Percentiles rank a stretch among this genome's conserved stretches.
These are phyloP conservation scores for Cryptops parisi DNA, from an alignment of 2,888 invertebrate species.

Conservation along the genomic window DNA sequence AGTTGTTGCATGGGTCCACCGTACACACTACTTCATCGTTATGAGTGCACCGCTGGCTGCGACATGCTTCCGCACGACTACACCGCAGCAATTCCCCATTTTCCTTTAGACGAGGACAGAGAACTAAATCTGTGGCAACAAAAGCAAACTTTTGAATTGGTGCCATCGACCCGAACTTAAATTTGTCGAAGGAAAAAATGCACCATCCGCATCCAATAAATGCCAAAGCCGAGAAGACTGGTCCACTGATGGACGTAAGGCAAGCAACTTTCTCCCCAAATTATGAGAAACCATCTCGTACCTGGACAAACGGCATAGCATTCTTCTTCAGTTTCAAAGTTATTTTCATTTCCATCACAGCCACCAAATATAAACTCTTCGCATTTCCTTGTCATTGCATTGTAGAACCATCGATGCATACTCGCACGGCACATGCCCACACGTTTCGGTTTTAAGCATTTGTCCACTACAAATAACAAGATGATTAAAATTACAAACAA, in stretches of 20 bases:
- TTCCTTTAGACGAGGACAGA: slow-evolving; percentile 24
- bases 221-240: no score
- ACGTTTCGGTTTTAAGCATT: slow-evolving; percentile 22
- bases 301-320: slow-evolving; percentile 24
- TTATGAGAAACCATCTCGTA: no score
- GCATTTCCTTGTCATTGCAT: slow-evolving; percentile 27
- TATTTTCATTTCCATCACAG: slow-evolving; percentile 30
- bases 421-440: slow-evolving; percentile 24
- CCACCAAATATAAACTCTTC: slow-evolving; percentile 32
- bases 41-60: slow-evolving; percentile 24
- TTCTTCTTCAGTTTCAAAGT: slow-evolving; percentile 25
- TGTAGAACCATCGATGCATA: slow-evolving; percentile 28
- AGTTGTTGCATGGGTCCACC: slow-evolving; percentile 28
- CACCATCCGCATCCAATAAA: no score
- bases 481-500: no score
- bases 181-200: no score
- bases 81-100: slow-evolving; percentile 23
- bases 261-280: no score
- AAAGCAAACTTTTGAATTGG: no score
- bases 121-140: no score
- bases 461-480: slow-evolving; percentile 16
- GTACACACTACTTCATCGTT: slow-evolving; percentile 26
- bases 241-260: no score
- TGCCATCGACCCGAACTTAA: no score
- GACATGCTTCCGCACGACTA: slow-evolving; percentile 26